phyloP scores from a whole-genome alignment of 2,888 invertebrate species.

The Tuta absoluta region DNA sequence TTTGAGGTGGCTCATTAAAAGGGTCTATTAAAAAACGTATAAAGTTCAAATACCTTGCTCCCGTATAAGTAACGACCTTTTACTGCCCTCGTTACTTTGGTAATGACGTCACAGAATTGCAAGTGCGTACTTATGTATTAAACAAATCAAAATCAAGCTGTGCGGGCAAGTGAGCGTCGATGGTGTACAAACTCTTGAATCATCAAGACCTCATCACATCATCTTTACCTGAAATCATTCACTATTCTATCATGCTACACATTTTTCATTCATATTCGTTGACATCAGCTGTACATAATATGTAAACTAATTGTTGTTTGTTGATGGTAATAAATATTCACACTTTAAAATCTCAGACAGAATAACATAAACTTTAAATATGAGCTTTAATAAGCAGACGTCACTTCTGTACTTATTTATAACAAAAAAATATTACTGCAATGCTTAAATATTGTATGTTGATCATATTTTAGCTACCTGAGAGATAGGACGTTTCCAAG shows the following conservation, averaged over 20 bases:
- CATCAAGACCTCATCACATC: too few species aligned
- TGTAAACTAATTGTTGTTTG: background rate
- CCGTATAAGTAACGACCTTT: too few species aligned
- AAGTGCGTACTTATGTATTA: too few species aligned
- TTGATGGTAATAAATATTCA: background rate
- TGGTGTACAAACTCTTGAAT: background rate
- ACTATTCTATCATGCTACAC: slow-evolving; percentile 23
- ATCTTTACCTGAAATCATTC: background rate
- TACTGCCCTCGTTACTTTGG: too few species aligned
- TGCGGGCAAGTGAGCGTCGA: slow-evolving; percentile 1
- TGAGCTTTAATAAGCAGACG: too few species aligned
- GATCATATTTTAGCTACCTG: slow-evolving; percentile 87
- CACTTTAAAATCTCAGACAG: background rate
- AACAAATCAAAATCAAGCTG: too few species aligned
- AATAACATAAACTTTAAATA: background rate
- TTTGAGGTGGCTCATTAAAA: too few species aligned
- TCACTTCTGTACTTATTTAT: background rate
- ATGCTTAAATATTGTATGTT: slow-evolving; percentile 49
- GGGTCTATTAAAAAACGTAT: too few species aligned
- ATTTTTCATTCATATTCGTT: slow-evolving; percentile 27
- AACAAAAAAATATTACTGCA: background rate
- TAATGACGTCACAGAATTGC: too few species aligned
- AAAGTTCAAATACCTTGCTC: too few species aligned
- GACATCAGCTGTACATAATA: slow-evolving; percentile 7
- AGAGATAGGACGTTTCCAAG: slow-evolving; percentile 96